Base-by-base conservation (phyloP, 1,140 invertebrate genomes). In the Scaptomyza pallida region DNA sequence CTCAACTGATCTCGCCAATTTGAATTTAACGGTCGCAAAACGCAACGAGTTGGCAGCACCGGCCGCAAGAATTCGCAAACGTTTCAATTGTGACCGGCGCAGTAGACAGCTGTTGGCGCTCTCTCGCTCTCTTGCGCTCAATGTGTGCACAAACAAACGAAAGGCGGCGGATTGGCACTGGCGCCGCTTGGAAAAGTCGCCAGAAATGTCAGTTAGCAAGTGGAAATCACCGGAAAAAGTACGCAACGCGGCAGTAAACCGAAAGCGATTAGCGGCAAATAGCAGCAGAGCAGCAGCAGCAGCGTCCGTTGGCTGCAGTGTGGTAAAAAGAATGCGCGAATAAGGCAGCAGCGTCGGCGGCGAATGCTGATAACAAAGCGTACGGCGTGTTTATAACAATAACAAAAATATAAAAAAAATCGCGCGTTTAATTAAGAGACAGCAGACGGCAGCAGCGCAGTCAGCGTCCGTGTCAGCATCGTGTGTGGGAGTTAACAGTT, bases 181-280 rank as follows among this genome's bases (percentile, higher is more conserved):
- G 68, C 12, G 6, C 54, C 60, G 75, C 51, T 86, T 88, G 82
- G 82, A 86, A 86, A 86, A 88, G 70, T 88, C 82, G 60, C 61
- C 51, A 67, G 74, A 88, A 78, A 78, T 65, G 71, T 69, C 82
- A 86, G 78, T 82, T 82, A 78, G 82, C 59, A 88, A 86, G 82
- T 86, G 82, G 78, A 88, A 88, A 88, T 82, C 82, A 78, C 82
- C 82, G 82, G 82, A 86, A 86, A 86, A 86, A 88, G 82, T 88
- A 78, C 82, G 73, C 43, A 82, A 60, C 82, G 81, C 81, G 81
- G 81, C 61, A 71, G 33, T 37, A 41, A 67, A 64, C 37, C 13
- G 47, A 69, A 71, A 75, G 23, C 61, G 54, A 67, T 23, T 33
- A 63, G 59, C 54, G 44, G 48, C 63, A 65, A 82, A 62, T 30